Base-by-base conservation (phyloP, 1,140 invertebrate species). In the Leptopilina boulardi region DNA sequence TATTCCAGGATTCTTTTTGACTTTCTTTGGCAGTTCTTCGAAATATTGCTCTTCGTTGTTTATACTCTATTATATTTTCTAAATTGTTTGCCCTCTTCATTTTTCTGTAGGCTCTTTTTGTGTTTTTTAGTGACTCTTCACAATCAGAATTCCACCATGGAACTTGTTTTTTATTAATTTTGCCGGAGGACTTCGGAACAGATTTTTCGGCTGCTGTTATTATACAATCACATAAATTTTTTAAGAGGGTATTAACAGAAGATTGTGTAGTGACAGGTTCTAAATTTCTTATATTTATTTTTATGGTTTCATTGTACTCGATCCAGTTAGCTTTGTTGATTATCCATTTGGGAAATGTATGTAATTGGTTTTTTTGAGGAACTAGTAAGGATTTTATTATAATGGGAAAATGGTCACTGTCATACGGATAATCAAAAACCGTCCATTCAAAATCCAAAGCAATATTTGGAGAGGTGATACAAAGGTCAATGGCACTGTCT, bases 111-210 rank as follows among this genome's bases (percentile, higher is more conserved):
- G 84, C 80, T 54, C 79, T 77, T 78, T 84, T 87, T n/a, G 79
- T 59, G 70, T 82, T 71, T 79, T 82, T 86, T 8, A 81, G 15
- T 66, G 83, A 81, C 38, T 71, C 72, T 75, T 80, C 70, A 76
- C 86, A 87, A 30, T 86, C 78, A 21, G 80, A 51, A 70, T 84
- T 85, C 84, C 85, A 87, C 87, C 87, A 87, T 38, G 83, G 82
- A 23, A 85, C 75, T 77, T 75, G 71, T 38, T 80, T 79, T 77
- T 85, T 83, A 26, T 19, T 70, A 21, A 73, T 38, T n/a, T 10
- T 80, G 3, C 71, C 66, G 77, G 47, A 81, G 72, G 75, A 80
- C 77, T 76, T 78, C 0, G 80, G 75, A 42, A 84, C 85, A 18
- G 77, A 38, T 80, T 66, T 42, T 42, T 8, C 9, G 9, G 41